Conservation (phyloP, 2,888 invertebrate species). For the Drosophila fulvimacula region DNA sequence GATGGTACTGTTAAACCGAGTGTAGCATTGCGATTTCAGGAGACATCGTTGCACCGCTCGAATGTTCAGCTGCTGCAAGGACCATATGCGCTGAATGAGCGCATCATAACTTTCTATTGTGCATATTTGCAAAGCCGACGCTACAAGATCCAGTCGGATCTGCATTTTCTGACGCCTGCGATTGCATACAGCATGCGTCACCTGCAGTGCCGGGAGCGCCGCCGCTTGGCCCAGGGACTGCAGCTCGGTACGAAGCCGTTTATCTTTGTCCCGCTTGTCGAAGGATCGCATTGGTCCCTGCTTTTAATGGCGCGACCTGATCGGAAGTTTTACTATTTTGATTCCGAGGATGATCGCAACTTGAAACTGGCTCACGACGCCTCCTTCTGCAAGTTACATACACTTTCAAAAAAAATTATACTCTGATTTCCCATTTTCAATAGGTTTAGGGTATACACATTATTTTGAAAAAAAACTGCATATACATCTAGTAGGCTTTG, state of each 20-base stretch:
- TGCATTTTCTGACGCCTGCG: conserved; percentile 44
- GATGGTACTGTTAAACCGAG: neutral
- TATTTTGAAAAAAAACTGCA: no score
- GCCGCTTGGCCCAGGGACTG: conserved; percentile 9
- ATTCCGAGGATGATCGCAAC: conserved; percentile 49
- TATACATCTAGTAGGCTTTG: no score
- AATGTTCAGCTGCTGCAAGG: conserved; percentile 52
- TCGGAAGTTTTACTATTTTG: conserved; percentile 44
- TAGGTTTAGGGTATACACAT: no score
- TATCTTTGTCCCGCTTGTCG: conserved; percentile 44
- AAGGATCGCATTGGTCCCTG: conserved; percentile 49
- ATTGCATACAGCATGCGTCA: conserved; percentile 16
- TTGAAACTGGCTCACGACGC: conserved; percentile 21
- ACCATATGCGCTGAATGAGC: conserved; percentile 43
- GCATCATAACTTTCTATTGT: conserved; percentile 50
- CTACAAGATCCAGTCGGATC: conserved; percentile 29
- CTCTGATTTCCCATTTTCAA: no score
- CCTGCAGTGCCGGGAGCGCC: conserved; percentile 9
- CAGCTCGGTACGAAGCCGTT: conserved; percentile 36
- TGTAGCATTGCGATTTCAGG: conserved; percentile 42
- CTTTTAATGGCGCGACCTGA: conserved; percentile 57
- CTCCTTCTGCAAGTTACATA: no score
- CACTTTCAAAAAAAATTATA: no score
- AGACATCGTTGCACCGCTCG: conserved; percentile 35
- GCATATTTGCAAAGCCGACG: conserved; percentile 44